phyloP scores from a whole-genome alignment of 1,140 invertebrate genomes.

The Eubasilissa regina region DNA sequence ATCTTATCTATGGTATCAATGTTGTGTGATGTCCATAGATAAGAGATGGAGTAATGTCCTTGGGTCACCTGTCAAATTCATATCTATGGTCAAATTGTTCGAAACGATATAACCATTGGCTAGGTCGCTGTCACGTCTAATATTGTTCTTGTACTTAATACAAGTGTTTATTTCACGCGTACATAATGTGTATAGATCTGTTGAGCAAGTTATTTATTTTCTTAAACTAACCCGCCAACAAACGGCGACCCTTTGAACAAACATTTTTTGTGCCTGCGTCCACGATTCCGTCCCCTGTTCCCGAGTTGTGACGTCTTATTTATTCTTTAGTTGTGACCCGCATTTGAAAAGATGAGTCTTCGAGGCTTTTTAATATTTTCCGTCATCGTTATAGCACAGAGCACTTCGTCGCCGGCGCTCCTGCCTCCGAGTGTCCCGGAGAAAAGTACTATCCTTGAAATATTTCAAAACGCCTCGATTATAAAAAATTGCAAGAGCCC shows the following conservation, averaged over 20 bases:
- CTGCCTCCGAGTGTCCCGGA: not conserved
- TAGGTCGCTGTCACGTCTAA: no score
- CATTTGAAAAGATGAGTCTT: not conserved
- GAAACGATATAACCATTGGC: no score
- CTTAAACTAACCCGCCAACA: not conserved
- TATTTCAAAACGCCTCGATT: slow-evolving; percentile 10
- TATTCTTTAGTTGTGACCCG: not conserved
- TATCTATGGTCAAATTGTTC: no score
- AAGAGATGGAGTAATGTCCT: no score
- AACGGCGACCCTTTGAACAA: not conserved
- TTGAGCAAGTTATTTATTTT: no score
- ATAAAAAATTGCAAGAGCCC: not conserved
- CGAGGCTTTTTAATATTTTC: not conserved
- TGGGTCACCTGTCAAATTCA: no score
- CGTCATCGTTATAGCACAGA: slow-evolving; percentile 4
- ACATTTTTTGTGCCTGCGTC: not conserved
- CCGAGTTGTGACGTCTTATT: no score
- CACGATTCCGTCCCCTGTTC: not conserved
- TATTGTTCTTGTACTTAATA: no score
- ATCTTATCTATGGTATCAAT: no score
- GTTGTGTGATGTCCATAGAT: no score
- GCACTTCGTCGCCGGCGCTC: slow-evolving; percentile 5
- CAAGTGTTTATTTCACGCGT: no score
- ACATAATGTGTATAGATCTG: no score
- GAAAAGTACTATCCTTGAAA: slow-evolving; percentile 3